Evolutionary conservation across 2,888 invertebrate species (phyloP), one percentile per base, ranked within the genome.

Genomic region (Scaptomyza caliginosa): DNA sequence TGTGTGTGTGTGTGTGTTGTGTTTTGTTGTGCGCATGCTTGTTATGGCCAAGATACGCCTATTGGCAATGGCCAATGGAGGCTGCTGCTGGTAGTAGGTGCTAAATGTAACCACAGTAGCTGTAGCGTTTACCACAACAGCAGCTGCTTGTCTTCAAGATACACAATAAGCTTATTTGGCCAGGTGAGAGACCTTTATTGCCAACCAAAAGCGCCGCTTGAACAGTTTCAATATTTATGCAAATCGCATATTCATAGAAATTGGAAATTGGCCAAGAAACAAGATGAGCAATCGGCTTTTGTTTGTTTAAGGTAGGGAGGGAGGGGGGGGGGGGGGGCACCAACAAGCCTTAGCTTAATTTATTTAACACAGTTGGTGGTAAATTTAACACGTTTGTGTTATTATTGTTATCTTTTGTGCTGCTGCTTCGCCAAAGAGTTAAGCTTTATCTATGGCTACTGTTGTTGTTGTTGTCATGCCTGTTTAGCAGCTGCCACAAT

Each of bases 291-390:
- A 19, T 38, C 26, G 36, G 57, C 17, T 21, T 55, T 62, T 54
- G 38, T 36, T 38, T 21, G 7, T 46, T 48, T n/a, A n/a, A n/a
- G n/a, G n/a, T n/a, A n/a, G n/a, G n/a, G n/a, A n/a, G n/a, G n/a
- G n/a, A n/a, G n/a, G n/a, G n/a, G n/a, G n/a, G 42, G 40, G 19
- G 39, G 42, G 42, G n/a, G 0, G 8, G 4, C 11, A 4, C 28
- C 3, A 30, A 30, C 30, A 32, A 10, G 34, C 11, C 19, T 38
- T 26, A 38, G 62, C 69, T 73, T 78, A 83, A 85, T 85, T 85
- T 87, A 81, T 84, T 86, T 86, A 81, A 81, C 84, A 77, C 84
- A 75, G 78, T 85, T 78, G 88, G 84, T 87, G 84, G 88, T 63
- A 74, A 71, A 82, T 71, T 77, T 88, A 82, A 82, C 88, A 85